Conservation (phyloP, 2,113 vertebrate species). For the Morone chrysops region DNA sequence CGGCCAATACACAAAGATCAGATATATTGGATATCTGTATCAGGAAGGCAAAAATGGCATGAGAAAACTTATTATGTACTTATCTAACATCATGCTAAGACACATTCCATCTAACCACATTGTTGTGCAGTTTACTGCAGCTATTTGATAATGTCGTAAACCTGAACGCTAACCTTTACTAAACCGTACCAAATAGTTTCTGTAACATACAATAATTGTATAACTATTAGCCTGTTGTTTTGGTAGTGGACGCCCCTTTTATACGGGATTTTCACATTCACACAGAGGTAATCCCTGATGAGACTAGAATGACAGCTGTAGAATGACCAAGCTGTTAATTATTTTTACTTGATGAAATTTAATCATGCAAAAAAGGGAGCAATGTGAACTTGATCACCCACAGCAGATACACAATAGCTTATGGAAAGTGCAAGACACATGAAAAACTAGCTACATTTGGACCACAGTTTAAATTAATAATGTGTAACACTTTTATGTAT, state of each 20-base stretch:
- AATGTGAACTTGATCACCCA: not conserved
- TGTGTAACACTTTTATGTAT: constrained; percentile 25
- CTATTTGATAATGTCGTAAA: not conserved
- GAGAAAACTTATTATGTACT: not conserved
- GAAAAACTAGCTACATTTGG: constrained; percentile 26
- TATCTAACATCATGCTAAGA: not conserved
- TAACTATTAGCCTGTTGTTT: not conserved
- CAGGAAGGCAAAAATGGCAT: too few species aligned
- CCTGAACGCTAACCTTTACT: not conserved
- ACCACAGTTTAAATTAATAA: constrained; percentile 45
- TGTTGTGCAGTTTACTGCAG: not conserved
- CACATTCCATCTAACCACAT: not conserved
- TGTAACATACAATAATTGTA: not conserved
- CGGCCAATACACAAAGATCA: too few species aligned
- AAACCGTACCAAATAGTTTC: not conserved
- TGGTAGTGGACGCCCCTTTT: not conserved
- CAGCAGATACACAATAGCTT: not conserved
- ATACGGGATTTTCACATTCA: constrained; percentile 11
- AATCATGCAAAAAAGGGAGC: not conserved
- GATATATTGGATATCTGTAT: too few species aligned
- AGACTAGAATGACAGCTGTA: not conserved
- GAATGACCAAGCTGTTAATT: constrained; percentile 8
- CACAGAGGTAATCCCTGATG: not conserved
- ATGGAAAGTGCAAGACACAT: not conserved
- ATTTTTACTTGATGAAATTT: not conserved